These are phyloP conservation scores for Diacarnus erythraeanus DNA, from an alignment of 37 sponge, comb jelly and placozoan species.

Conservation along the genomic window DNA sequence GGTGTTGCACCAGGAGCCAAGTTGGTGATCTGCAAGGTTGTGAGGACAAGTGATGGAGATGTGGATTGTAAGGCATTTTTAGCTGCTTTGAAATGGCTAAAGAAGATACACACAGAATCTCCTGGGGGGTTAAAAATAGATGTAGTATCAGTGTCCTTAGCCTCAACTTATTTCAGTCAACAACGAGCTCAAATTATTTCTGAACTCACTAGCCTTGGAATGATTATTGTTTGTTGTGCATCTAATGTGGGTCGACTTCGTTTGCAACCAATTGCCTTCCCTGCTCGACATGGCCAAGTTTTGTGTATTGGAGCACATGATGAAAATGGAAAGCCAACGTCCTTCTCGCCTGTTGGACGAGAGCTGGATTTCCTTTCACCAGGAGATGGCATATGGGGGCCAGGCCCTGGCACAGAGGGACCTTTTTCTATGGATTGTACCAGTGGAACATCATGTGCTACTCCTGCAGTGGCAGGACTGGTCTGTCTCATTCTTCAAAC, in stretches of 20 bases:
- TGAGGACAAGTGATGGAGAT: conserved; percentile 16
- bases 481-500: conserved; percentile 38
- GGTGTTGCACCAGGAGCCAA: conserved; percentile 58
- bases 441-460: conserved; percentile 62
- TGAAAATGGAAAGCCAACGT: conserved; percentile 52
- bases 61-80: conserved; percentile 34
- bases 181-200: conserved; percentile 41
- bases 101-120: conserved; percentile 27
- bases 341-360: conserved; percentile 60
- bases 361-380: conserved; percentile 60
- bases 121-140: conserved; percentile 10
- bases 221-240: conserved; percentile 57
- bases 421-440: conserved; percentile 55
- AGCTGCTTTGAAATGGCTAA: conserved; percentile 40
- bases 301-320: conserved; percentile 60
- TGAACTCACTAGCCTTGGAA: conserved; percentile 25
- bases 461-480: conserved; percentile 60
- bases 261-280: conserved; percentile 44
- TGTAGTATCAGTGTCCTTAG: conserved; percentile 56
- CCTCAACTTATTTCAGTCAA: conserved; percentile 28
- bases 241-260: conserved; percentile 44
- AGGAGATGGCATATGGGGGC: conserved; percentile 47
- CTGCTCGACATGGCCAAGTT: conserved; percentile 54
- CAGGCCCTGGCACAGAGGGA: conserved; percentile 45
- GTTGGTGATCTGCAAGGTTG: conserved; percentile 54